Conservation (phyloP, 2,888 invertebrate genomes). For the Diploptera punctata region DNA sequence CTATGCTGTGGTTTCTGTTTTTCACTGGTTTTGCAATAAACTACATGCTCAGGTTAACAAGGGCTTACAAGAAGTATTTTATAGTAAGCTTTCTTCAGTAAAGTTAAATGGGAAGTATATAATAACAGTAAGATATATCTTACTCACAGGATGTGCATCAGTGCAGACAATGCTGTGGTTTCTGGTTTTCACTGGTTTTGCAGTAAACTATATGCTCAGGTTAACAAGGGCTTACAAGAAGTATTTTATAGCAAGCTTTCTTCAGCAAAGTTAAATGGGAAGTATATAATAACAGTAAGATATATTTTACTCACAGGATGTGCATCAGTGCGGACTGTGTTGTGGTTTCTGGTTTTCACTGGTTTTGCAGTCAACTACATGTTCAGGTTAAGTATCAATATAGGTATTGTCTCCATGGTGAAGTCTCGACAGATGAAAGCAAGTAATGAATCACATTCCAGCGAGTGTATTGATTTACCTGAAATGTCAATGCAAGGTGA, state of each 20-base stretch:
- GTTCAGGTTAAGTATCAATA: slow-evolving; percentile 70
- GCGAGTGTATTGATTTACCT: slow-evolving; percentile 30
- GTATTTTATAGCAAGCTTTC: too few relatives aligned
- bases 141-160: slow-evolving; percentile 47
- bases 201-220: slow-evolving; percentile 71
- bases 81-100: too few relatives aligned
- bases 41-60: slow-evolving; percentile 71
- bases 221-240: too few relatives aligned
- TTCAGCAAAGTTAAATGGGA: too few relatives aligned
- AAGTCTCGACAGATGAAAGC: slow-evolving; percentile 42
- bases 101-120: too few relatives aligned
- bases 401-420: slow-evolving; percentile 72
- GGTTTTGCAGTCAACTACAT: slow-evolving; percentile 74
- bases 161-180: slow-evolving; percentile 65
- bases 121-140: too few relatives aligned
- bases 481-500: background rate
- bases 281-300: too few relatives aligned
- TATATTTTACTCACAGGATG: too few relatives aligned
- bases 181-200: slow-evolving; percentile 68
- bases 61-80: too few relatives aligned
- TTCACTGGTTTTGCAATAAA: slow-evolving; percentile 72
- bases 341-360: slow-evolving; percentile 69
- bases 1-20: slow-evolving; percentile 67
- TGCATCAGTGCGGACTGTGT: slow-evolving; percentile 55
- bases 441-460: slow-evolving; percentile 1